Percentiles rank a stretch among this genome's conserved stretches.
These are phyloP conservation scores for Electrophaes corylata DNA, from an alignment of 2,888 invertebrate genomes.

Conservation along the genomic window DNA sequence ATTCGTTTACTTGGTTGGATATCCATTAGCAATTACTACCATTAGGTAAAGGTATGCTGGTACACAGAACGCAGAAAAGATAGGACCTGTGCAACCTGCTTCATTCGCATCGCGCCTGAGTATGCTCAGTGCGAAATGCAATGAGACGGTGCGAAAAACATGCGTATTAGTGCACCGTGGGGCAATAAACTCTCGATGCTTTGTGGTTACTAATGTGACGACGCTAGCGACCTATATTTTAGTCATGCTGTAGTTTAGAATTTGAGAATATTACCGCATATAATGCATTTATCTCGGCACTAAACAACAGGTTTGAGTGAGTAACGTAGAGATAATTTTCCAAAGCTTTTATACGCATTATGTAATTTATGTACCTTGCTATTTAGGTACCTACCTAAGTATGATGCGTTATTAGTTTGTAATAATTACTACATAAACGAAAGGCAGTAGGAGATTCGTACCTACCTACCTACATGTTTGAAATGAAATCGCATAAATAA, in stretches of 20 bases:
- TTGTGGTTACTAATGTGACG: constrained; percentile 29
- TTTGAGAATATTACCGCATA: constrained; percentile 14
- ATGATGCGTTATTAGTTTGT: no score
- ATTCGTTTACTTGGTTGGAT: no score
- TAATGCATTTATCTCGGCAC: constrained; percentile 13
- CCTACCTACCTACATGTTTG: no score
- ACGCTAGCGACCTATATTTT: constrained; percentile 28
- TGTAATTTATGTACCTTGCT: no score
- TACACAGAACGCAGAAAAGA: no score
- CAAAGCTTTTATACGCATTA: not conserved
- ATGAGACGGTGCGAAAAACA: constrained; percentile 57
- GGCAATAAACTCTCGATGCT: constrained; percentile 63
- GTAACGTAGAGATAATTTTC: not conserved
- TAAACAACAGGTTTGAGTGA: constrained; percentile 9
- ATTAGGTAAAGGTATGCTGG: no score
- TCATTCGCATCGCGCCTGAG: not conserved
- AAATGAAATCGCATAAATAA: no score
- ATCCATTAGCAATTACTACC: no score
- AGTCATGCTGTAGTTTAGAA: constrained; percentile 9
- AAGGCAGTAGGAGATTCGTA: no score
- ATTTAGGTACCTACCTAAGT: not conserved
- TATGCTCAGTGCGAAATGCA: constrained; percentile 18
- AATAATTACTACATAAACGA: no score
- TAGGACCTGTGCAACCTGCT: not conserved
- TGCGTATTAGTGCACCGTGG: constrained; percentile 51